Conservation (phyloP, 2,113 vertebrate species). For the Callipepla squamata region DNA sequence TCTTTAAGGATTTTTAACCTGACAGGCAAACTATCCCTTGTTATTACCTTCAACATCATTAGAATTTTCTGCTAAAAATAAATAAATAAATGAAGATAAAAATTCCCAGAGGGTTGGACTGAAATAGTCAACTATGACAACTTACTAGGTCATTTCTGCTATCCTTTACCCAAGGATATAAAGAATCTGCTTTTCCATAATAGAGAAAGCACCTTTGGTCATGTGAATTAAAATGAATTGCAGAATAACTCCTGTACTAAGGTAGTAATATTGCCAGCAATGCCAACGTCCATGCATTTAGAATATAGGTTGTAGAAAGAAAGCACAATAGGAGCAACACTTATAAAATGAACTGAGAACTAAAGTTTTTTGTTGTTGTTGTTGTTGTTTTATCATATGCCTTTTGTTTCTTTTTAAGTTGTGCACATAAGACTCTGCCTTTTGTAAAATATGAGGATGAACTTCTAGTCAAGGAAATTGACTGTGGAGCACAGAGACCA, state of each 20-base stretch:
- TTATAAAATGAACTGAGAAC: neutral
- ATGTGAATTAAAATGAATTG: neutral
- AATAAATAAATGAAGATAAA: neutral
- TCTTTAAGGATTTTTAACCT: slow-evolving; percentile 2
- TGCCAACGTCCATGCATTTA: neutral
- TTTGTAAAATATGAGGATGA: neutral
- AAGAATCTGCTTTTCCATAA: neutral
- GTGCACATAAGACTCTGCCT: neutral
- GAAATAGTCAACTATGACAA: neutral
- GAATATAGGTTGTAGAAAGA: neutral
- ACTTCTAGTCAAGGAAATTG: neutral
- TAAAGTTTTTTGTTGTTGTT: neutral
- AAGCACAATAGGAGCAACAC: neutral
- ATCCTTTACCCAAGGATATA: neutral
- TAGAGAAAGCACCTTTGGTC: neutral
- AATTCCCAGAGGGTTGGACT: neutral
- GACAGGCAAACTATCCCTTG: neutral
- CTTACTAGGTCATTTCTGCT: neutral
- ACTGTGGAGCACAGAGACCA: neutral
- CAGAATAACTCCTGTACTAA: neutral
- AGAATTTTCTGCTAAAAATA: neutral
- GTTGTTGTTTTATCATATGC: neutral
- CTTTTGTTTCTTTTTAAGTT: neutral
- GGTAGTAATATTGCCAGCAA: neutral
- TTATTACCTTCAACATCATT: neutral